These are phyloP conservation scores for Sinocyclocheilus rhinocerous DNA, from an alignment of 2,113 vertebrate genomes.

Conservation along the genomic window DNA sequence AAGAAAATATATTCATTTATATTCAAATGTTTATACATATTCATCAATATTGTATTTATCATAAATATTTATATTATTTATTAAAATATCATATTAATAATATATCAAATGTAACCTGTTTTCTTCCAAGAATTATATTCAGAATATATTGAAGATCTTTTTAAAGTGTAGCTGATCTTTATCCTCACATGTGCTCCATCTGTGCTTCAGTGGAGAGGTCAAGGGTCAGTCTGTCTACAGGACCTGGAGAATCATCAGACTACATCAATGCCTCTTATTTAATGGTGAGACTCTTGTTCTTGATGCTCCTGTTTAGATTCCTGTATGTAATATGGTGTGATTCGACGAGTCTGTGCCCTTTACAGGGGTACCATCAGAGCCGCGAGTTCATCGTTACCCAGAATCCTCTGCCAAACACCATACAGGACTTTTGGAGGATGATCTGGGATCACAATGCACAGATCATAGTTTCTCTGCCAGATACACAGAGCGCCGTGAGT, in stretches of 20 bases:
- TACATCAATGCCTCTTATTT: constrained; percentile 98
- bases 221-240: constrained; percentile 85
- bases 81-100: no score
- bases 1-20: no score
- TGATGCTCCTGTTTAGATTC: background rate
- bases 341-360: background rate
- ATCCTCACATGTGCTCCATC: background rate
- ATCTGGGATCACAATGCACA: constrained; percentile 93
- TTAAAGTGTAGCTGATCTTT: background rate
- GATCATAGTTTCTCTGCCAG: constrained; percentile 86
- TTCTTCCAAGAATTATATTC: no score
- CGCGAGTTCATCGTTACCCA: constrained; percentile 93
- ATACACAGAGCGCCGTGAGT: constrained; percentile 83
- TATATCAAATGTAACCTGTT: no score
- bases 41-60: no score
- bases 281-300: constrained; percentile 77
- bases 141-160: no score
- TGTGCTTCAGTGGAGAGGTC: constrained; percentile 87
- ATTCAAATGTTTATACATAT: no score
- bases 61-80: no score
- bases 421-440: constrained; percentile 96
- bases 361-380: constrained; percentile 87
- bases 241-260: constrained; percentile 84
- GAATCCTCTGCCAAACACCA: constrained; percentile 88
- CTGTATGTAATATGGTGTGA: background rate